Percentiles rank a stretch among this genome's conserved stretches.
These are phyloP conservation scores for Stratiolaelaps scimitus DNA, from an alignment of 1,140 invertebrate species.

Conservation along the genomic window DNA sequence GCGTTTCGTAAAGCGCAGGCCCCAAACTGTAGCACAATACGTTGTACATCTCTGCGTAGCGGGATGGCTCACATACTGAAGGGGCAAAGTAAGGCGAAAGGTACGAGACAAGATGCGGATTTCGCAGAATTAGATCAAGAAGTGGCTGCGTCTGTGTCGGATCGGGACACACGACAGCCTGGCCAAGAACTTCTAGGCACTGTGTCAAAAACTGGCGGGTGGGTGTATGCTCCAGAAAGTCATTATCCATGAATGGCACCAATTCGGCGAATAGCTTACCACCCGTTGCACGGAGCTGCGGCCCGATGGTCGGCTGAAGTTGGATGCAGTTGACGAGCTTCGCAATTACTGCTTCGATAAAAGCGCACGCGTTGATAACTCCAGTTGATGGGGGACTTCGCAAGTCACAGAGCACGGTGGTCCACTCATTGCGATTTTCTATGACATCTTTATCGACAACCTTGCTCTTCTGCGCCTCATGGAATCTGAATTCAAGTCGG, in stretches of 20 bases:
- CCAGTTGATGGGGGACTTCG: not conserved
- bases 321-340: constrained; percentile 6
- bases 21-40: constrained; percentile 17
- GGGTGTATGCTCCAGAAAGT: constrained; percentile 54
- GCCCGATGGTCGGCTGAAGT: constrained; percentile 32
- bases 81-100: constrained; percentile 28
- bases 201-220: constrained; percentile 57
- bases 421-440: constrained; percentile 18
- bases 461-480: constrained; percentile 7
- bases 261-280: constrained; percentile 60
- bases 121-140: constrained; percentile 17
- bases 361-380: constrained; percentile 14
- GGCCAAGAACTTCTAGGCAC: constrained; percentile 57
- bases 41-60: constrained; percentile 27
- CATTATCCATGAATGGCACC: constrained; percentile 52
- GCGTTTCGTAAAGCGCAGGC: constrained; percentile 18
- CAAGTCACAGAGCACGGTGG: not conserved
- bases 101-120: constrained; percentile 18
- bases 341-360: not conserved
- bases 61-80: constrained; percentile 10
- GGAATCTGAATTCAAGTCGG: constrained; percentile 14
- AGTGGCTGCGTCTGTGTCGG: constrained; percentile 9
- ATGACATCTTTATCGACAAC: not conserved
- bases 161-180: constrained; percentile 40
- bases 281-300: constrained; percentile 48